Percentiles rank a stretch among this genome's conserved stretches.
These are phyloP conservation scores for Halisarca cf. caerulea DNA, from an alignment of 37 sponge, comb jelly and placozoan genomes.

Conservation along the genomic window DNA sequence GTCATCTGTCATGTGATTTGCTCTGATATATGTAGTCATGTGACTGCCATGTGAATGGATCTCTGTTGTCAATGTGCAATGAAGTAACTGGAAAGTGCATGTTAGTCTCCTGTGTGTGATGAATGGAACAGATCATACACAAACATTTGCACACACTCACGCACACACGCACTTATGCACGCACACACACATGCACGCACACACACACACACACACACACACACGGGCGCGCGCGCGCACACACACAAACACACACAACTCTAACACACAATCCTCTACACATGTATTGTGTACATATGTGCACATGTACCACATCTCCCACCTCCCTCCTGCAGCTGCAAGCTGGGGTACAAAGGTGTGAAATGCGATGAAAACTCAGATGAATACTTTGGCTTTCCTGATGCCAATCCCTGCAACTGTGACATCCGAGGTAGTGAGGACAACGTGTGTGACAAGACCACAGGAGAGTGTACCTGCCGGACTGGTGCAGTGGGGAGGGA, in stretches of 20 bases:
- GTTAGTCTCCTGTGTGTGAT: too few relatives aligned
- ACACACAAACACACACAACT: too few relatives aligned
- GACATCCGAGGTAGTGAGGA: not conserved
- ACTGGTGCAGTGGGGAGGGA: not conserved
- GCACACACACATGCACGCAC: too few relatives aligned
- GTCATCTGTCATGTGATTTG: too few relatives aligned
- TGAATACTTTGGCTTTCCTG: not conserved
- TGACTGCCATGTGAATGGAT: not conserved
- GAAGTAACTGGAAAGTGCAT: not conserved
- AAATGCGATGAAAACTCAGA: not conserved
- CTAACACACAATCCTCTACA: too few relatives aligned
- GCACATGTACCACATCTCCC: too few relatives aligned
- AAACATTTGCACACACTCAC: too few relatives aligned
- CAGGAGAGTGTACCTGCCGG: not conserved
- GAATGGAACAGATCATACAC: too few relatives aligned
- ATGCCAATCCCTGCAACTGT: not conserved
- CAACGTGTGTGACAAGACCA: not conserved
- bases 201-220: too few relatives aligned
- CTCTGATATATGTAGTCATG: not conserved
- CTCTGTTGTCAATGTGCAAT: not conserved
- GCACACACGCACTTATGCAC: too few relatives aligned
- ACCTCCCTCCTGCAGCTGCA: not conserved
- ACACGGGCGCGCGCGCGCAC: too few relatives aligned
- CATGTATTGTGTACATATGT: too few relatives aligned
- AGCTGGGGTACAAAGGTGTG: not conserved